Percentiles rank a stretch among this genome's conserved stretches.
Evolutionary conservation across 2,113 vertebrate species (phyloP).

Genomic region (Labrus mixtus): DNA sequence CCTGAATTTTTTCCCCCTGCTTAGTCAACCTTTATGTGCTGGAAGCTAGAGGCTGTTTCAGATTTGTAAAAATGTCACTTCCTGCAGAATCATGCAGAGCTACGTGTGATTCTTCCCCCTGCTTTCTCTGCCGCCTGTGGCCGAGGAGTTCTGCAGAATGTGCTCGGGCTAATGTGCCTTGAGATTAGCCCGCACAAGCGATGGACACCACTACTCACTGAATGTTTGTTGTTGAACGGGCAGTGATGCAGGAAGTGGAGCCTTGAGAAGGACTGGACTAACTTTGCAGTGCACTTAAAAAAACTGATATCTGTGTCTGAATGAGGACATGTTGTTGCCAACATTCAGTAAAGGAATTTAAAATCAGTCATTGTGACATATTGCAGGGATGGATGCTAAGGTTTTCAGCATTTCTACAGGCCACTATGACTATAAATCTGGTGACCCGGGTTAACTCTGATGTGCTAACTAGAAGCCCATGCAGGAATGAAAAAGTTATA

Average conservation of each 20-base stretch:
- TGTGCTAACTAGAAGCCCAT: too few relatives aligned
- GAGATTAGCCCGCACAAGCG: slow-evolving; percentile 13
- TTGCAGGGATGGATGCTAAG: background rate
- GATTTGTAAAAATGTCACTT: slow-evolving; percentile 38
- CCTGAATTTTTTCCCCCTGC: background rate
- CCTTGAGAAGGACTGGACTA: background rate
- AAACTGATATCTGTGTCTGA: background rate
- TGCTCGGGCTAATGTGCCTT: slow-evolving; percentile 33
- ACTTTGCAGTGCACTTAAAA: background rate
- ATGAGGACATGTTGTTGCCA: background rate
- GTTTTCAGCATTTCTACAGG: too few relatives aligned
- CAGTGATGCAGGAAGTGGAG: background rate
- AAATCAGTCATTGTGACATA: background rate
- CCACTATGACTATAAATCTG: too few relatives aligned
- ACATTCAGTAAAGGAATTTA: background rate
- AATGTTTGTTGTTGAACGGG: slow-evolving; percentile 7
- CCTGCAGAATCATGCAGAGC: slow-evolving; percentile 18
- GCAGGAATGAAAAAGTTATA: too few relatives aligned
- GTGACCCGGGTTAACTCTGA: too few relatives aligned
- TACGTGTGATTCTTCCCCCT: background rate
- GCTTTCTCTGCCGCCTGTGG: background rate
- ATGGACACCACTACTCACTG: background rate
- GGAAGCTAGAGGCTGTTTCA: slow-evolving; percentile 1
- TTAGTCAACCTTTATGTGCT: background rate
- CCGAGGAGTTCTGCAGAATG: background rate